These are phyloP conservation scores for Lepidochrysops patricia DNA, from an alignment of 2,888 invertebrate species.

Conservation along the genomic window DNA sequence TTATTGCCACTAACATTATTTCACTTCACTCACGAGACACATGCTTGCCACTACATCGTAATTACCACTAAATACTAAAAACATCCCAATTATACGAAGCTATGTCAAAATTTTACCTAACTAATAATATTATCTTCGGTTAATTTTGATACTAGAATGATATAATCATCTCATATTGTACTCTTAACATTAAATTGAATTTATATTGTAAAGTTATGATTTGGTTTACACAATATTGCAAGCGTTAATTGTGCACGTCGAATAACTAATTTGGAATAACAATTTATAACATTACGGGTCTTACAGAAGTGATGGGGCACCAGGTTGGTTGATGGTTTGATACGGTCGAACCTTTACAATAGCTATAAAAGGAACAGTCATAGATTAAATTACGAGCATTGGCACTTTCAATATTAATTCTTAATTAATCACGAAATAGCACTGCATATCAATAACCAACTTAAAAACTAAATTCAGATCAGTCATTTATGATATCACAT, in stretches of 20 bases:
- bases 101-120: constrained; percentile 73
- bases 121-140: constrained; percentile 75
- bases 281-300: constrained; percentile 44
- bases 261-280: constrained; percentile 51
- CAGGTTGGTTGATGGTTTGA: constrained; percentile 21
- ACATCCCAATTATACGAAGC: constrained; percentile 75
- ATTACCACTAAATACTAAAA: constrained; percentile 69
- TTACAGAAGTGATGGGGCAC: constrained; percentile 50
- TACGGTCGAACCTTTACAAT: constrained; percentile 33
- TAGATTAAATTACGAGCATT: constrained; percentile 75
- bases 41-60: constrained; percentile 61
- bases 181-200: constrained; percentile 73
- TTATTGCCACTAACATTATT: constrained; percentile 67
- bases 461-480: constrained; percentile 77
- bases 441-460: constrained; percentile 74
- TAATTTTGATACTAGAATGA: constrained; percentile 76
- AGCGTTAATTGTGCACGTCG: constrained; percentile 74
- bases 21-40: constrained; percentile 60
- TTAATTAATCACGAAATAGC: constrained; percentile 73
- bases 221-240: constrained; percentile 69
- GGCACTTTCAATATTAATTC: constrained; percentile 75
- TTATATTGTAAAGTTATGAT: constrained; percentile 64
- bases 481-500: constrained; percentile 78
- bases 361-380: constrained; percentile 69
- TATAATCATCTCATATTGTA: constrained; percentile 75